Conservation (phyloP, 2,113 vertebrate species). For the Lepus timidus region DNA sequence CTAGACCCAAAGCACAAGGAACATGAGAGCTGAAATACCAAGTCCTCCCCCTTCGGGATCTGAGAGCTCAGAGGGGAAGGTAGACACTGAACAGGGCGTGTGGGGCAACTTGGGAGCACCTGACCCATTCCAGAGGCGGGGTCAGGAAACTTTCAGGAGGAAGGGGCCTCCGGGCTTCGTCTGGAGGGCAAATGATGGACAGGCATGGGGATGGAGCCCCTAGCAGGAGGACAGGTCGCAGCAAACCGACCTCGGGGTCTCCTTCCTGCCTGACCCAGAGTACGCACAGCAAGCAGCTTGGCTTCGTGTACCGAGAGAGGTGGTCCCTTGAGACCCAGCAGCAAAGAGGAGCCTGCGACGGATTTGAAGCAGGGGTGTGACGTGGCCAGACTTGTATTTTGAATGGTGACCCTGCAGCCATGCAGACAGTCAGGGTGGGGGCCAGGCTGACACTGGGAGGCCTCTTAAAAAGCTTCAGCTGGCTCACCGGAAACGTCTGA, state of each 20-base stretch:
- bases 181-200: background rate
- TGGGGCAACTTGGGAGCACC: accelerated
- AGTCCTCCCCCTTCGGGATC: background rate
- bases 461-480: background rate
- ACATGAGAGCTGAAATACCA: background rate
- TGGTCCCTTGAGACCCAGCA: background rate
- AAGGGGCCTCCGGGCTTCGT: background rate
- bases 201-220: accelerated
- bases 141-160: background rate
- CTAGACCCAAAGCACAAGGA: background rate
- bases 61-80: background rate
- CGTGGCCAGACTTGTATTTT: background rate
- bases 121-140: background rate
- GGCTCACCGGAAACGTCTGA: background rate
- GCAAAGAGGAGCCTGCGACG: background rate
- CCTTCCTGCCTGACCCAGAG: accelerated
- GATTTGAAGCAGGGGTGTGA: too few relatives aligned
- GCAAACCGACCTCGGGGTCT: accelerated
- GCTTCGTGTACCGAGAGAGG: background rate
- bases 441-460: accelerated
- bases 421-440: accelerated
- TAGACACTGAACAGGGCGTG: background rate
- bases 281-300: accelerated
- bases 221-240: background rate
- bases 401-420: background rate